phyloP scores from a whole-genome alignment of 2,113 vertebrate species.

The Charina bottae region DNA sequence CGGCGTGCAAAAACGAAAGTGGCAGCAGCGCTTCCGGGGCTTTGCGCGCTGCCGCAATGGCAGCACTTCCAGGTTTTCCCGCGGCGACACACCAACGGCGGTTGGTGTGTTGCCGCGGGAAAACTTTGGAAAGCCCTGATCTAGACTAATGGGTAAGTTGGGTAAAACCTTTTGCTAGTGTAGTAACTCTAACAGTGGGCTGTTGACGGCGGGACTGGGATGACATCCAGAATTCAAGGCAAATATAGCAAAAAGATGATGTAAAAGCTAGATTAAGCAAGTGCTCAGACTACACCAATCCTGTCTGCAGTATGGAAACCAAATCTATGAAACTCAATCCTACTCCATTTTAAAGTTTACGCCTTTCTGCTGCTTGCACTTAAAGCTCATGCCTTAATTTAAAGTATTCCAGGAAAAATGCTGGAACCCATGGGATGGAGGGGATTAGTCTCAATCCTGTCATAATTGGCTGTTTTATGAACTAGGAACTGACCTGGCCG shows the following conservation, averaged over 20 bases:
- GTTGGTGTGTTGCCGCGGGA: too few relatives aligned
- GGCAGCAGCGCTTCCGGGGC: too few relatives aligned
- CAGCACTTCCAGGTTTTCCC: too few relatives aligned
- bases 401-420: not conserved
- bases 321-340: not conserved
- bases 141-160: not conserved
- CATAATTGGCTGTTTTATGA: fast-evolving
- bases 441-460: fast-evolving
- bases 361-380: not conserved
- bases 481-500: fast-evolving
- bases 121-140: too few relatives aligned
- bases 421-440: not conserved
- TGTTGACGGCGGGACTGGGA: not conserved
- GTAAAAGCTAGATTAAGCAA: not conserved
- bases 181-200: not conserved
- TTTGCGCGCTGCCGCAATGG: too few relatives aligned
- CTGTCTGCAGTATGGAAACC: not conserved
- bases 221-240: constrained; percentile 2
- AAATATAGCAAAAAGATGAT: not conserved
- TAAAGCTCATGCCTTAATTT: not conserved
- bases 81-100: too few relatives aligned
- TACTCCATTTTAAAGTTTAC: not conserved
- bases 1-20: too few relatives aligned
- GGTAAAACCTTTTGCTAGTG: not conserved
- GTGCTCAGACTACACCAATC: not conserved